Evolutionary conservation across 2,113 vertebrate species (phyloP), one percentile per base, ranked within the genome.

Genomic region (Carassius carassius): DNA sequence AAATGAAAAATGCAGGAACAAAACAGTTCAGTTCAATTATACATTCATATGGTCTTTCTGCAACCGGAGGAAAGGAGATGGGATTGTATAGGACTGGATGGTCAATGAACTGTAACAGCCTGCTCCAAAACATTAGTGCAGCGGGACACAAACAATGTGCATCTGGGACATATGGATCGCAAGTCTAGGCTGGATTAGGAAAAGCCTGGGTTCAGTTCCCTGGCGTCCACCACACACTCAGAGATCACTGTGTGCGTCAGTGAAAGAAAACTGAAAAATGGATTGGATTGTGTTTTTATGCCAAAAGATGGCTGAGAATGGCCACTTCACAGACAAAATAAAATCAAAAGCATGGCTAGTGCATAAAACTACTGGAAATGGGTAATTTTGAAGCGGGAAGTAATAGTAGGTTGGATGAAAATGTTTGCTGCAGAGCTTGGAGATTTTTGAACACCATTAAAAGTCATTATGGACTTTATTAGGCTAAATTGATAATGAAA

Each of bases 41-140:
- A n/a, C 80, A 82, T 78, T 82, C 25, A 29, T 63, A 29, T 58
- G 37, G 29, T 4, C 60, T 49, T 3, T 29, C 35, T 86, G 16
- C 23, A 63, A 1, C 6, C 1, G 6, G 19, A 63, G 37, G 5
- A 16, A 23, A 25, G n/a, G 67, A 56, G 8, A 63, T 14, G 37
- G 41, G 1, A 60, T 56, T 65, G 16, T 49, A 72, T 60, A 60
- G 19, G 13, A 60, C 37, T 19, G 56, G 29, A 84, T 83, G 83
- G 47, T 60, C 54, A 84, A 41, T 85, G 74, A 88, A 90, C 84
- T 85, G 76, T 87, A 85, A 86, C 82, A 72, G 81, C 83, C 67
- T 29, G 86, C 82, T 87, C 78, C 90, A 88, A 90, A 63, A 82
- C 88, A 88, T 92, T 88, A 84, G 89, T 89, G 83, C 81, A 90